phyloP scores from a whole-genome alignment of 1,140 invertebrate species.

The Papilio helenus region DNA sequence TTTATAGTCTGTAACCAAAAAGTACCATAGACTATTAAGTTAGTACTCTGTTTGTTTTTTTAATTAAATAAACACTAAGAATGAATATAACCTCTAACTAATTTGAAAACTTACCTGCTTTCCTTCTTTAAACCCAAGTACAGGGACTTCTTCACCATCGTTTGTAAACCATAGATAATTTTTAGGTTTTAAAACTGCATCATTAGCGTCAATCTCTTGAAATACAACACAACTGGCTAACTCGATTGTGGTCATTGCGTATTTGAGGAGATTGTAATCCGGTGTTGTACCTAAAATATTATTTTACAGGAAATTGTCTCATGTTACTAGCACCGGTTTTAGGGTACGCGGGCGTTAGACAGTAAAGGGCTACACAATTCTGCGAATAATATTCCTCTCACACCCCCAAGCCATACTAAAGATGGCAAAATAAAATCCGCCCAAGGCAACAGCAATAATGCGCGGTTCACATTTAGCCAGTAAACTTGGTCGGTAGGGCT shows the following conservation, averaged over 20 bases:
- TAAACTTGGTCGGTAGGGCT: too few species aligned
- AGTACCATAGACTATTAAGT: neutral
- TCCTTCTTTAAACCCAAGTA: conserved; percentile 52
- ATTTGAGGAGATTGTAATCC: conserved; percentile 44
- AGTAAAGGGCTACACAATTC: too few species aligned
- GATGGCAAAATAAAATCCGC: too few species aligned
- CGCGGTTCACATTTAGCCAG: too few species aligned
- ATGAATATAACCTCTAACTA: neutral
- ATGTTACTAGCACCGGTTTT: too few species aligned
- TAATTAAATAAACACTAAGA: too few species aligned
- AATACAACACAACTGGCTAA: conserved; percentile 54
- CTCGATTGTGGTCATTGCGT: conserved; percentile 56
- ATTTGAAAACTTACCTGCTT: conserved; percentile 52
- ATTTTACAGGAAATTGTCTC: neutral
- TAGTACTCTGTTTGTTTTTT: neutral
- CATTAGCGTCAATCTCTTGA: conserved; percentile 44
- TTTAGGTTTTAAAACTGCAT: conserved; percentile 47
- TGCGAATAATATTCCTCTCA: too few species aligned
- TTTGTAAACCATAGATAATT: conserved; percentile 53
- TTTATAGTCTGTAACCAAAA: conserved; percentile 51
- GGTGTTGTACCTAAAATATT: conserved; percentile 42
- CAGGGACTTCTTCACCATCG: conserved; percentile 49
- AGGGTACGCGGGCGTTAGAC: too few species aligned
- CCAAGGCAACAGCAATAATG: too few species aligned
- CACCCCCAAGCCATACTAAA: too few species aligned